These are phyloP conservation scores for Parazoanthus darwini DNA, from an alignment of 92 coral and sea anemone species.

Conservation along the genomic window DNA sequence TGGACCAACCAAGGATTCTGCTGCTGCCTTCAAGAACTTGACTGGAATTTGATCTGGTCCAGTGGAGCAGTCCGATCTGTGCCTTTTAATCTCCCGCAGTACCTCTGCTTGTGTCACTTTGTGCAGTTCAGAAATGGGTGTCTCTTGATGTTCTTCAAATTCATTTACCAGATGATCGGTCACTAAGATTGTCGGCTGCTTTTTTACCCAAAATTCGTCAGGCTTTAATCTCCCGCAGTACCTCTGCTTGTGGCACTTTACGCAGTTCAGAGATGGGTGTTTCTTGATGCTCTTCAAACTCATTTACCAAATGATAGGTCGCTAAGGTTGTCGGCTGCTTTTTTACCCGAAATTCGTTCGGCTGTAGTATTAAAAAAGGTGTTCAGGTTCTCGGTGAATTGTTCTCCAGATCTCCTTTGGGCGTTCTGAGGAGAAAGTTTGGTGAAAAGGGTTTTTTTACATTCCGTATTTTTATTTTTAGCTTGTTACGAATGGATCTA, in stretches of 20 bases:
- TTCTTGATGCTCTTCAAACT: neutral
- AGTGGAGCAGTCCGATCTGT: slow-evolving; percentile 51
- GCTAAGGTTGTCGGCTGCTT: neutral
- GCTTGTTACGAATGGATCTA: slow-evolving; percentile 47
- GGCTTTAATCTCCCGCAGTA: slow-evolving; percentile 19
- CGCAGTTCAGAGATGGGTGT: neutral
- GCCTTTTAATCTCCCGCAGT: slow-evolving; percentile 23
- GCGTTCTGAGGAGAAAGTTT: slow-evolving; percentile 54
- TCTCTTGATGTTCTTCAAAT: neutral
- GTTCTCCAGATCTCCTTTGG: slow-evolving; percentile 62
- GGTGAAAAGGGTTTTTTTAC: slow-evolving; percentile 43
- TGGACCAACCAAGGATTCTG: slow-evolving; percentile 18
- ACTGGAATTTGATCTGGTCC: slow-evolving; percentile 36
- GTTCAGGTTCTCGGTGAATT: slow-evolving; percentile 51
- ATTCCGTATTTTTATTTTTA: slow-evolving; percentile 40
- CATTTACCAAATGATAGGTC: slow-evolving; percentile 28
- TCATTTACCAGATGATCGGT: slow-evolving; percentile 25
- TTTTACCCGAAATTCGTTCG: slow-evolving; percentile 28
- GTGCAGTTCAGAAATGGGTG: neutral
- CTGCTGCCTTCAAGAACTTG: slow-evolving; percentile 39
- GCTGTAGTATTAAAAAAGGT: slow-evolving; percentile 17
- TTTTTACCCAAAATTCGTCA: slow-evolving; percentile 26
- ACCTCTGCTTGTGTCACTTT: slow-evolving; percentile 31
- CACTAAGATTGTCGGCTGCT: slow-evolving; percentile 11
- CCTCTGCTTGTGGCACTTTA: slow-evolving; percentile 27